A percentile compares a stretch with the other conserved stretches of the same genome.
Evolutionary conservation across 2,888 invertebrate species (phyloP).

Genomic region (Heterodera filipjevi): DNA sequence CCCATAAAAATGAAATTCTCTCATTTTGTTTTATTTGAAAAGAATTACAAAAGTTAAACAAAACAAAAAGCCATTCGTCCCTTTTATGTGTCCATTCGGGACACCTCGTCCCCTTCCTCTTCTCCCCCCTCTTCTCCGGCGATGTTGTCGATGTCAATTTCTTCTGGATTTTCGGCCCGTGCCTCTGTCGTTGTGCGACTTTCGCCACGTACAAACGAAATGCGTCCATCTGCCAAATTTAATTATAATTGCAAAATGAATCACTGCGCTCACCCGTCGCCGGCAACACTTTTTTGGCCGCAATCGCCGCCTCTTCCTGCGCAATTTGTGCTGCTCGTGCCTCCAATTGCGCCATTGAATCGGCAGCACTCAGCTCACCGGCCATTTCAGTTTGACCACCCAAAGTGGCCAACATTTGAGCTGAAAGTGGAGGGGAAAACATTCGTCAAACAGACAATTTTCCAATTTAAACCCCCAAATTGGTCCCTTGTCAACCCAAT

Average conservation of each 20-base stretch:
- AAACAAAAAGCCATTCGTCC: no score
- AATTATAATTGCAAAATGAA: not conserved
- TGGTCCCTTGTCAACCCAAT: not conserved
- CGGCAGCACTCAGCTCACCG: conserved; percentile 78
- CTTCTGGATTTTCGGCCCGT: conserved; percentile 67
- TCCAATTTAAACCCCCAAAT: not conserved
- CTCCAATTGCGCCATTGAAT: conserved; percentile 86
- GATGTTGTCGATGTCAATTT: conserved; percentile 66
- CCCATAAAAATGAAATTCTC: no score
- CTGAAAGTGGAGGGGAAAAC: not conserved
- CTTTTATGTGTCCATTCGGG: no score
- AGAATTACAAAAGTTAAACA: no score
- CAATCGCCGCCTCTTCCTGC: conserved; percentile 50
- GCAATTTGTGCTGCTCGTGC: conserved; percentile 73
- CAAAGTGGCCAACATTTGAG: conserved; percentile 80
- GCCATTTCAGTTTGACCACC: conserved; percentile 65
- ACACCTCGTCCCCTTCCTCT: conserved; percentile 39
- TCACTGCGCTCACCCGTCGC: conserved; percentile 21
- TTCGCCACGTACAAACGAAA: conserved; percentile 75
- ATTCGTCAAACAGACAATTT: not conserved
- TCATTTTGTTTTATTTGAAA: no score
- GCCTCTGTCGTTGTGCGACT: conserved; percentile 56
- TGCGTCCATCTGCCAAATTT: conserved; percentile 36
- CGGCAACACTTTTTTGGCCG: conserved; percentile 31
- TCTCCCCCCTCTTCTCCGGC: conserved; percentile 61